phyloP scores from a whole-genome alignment of 2,113 vertebrate genomes.

The Delphinus delphis region DNA sequence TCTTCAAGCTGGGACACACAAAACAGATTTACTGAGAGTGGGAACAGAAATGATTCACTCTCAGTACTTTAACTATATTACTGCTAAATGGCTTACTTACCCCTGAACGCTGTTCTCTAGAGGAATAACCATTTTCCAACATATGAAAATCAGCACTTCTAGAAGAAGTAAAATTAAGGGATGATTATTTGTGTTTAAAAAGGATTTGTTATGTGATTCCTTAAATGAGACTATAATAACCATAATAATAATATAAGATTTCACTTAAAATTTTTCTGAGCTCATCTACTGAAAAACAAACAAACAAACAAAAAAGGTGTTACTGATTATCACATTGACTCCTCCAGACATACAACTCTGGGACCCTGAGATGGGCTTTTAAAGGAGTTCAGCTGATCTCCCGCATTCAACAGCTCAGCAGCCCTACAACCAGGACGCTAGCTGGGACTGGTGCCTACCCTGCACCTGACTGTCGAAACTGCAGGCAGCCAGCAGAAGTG shows the following conservation, averaged over 20 bases:
- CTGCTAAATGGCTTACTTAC: not conserved
- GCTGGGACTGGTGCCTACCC: not conserved
- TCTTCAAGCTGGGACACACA: slow-evolving; percentile 46
- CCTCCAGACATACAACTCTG: not conserved
- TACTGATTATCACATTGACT: no score
- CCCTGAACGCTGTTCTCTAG: not conserved
- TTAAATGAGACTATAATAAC: not conserved
- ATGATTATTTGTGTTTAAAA: not conserved
- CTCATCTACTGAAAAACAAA: not conserved
- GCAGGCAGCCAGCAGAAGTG: not conserved
- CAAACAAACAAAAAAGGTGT: no score
- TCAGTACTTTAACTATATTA: not conserved
- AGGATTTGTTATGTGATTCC: not conserved
- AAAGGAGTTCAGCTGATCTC: not conserved
- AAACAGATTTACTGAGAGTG: slow-evolving; percentile 37
- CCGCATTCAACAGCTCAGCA: not conserved
- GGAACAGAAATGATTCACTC: not conserved
- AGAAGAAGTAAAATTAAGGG: slow-evolving; percentile 23
- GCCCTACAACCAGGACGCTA: not conserved
- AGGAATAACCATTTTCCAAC: not conserved
- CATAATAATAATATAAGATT: not conserved
- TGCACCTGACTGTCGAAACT: not conserved
- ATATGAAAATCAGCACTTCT: slow-evolving; percentile 11
- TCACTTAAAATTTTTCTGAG: not conserved
- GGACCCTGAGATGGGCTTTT: not conserved